Evolutionary conservation across 2,113 vertebrate genomes (phyloP).

Genomic region (Nothoprocta perdicaria): DNA sequence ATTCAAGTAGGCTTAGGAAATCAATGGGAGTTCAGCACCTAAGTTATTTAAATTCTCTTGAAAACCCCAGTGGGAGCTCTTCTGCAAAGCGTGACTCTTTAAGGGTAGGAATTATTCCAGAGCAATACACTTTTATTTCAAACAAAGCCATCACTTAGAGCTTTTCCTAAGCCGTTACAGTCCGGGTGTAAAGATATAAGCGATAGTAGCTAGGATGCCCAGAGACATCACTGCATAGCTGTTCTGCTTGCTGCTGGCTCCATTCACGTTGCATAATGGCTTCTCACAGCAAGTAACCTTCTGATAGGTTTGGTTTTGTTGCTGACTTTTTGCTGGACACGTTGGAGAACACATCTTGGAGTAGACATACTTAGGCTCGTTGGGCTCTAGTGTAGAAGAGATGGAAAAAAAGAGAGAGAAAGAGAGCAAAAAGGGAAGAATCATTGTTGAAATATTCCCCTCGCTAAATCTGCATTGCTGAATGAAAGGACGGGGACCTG

Average conservation of each 20-base stretch:
- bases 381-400: not conserved
- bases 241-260: slow-evolving; percentile 33
- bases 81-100: accelerated
- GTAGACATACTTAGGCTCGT: slow-evolving; percentile 35
- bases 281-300: slow-evolving; percentile 49
- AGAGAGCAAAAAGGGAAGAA: not conserved
- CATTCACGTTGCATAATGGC: slow-evolving; percentile 51
- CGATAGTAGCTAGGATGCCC: slow-evolving; percentile 8
- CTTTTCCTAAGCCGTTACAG: not conserved
- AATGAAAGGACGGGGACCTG: not conserved
- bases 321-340: not conserved
- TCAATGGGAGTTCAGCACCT: slow-evolving; percentile 41
- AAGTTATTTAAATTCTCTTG: not conserved
- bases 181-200: not conserved
- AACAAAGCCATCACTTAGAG: accelerated
- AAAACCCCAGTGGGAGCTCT: not conserved
- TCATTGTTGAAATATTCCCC: not conserved
- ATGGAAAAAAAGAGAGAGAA: accelerated
- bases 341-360: slow-evolving; percentile 59
- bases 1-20: slow-evolving; percentile 25
- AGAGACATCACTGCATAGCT: not conserved
- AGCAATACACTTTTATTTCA: slow-evolving; percentile 51
- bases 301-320: not conserved
- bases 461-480: not conserved
- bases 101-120: not conserved